Evolutionary conservation across 1,140 invertebrate species (phyloP).

Genomic region (Orussus abietinus): DNA sequence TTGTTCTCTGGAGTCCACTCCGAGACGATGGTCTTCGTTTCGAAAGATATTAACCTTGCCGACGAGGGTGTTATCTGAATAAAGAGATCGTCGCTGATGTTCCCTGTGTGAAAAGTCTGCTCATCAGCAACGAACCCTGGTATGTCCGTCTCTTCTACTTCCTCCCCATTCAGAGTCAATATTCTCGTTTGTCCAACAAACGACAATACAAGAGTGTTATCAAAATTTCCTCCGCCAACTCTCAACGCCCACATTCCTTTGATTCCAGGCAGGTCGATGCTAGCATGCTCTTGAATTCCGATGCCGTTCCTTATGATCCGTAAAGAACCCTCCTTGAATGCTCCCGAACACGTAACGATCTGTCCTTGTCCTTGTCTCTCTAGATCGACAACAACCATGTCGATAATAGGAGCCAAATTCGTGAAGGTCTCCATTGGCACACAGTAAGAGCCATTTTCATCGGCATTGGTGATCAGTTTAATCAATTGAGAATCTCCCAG

Average conservation of each 20-base stretch:
- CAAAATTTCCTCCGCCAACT: conserved; percentile 62
- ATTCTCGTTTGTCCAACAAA: conserved; percentile 94
- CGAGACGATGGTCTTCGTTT: conserved; percentile 65
- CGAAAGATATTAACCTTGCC: conserved; percentile 64
- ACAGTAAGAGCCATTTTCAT: conserved; percentile 87
- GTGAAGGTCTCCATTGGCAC: conserved; percentile 94
- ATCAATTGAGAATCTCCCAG: conserved; percentile 96
- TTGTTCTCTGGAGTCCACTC: conserved; percentile 78
- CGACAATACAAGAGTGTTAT: conserved; percentile 88
- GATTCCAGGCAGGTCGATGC: conserved; percentile 93
- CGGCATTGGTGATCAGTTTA: conserved; percentile 80
- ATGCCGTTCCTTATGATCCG: conserved; percentile 97
- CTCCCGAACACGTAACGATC: conserved; percentile 95
- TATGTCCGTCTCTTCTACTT: conserved; percentile 96
- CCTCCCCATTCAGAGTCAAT: conserved; percentile 84
- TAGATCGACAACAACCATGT: conserved; percentile 96
- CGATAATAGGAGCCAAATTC: conserved; percentile 94
- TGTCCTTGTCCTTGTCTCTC: conserved; percentile 97
- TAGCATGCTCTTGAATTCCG: conserved; percentile 96
- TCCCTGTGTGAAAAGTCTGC: conserved; percentile 91
- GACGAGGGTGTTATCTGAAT: conserved; percentile 75
- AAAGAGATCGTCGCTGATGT: conserved; percentile 80
- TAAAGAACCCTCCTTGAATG: conserved; percentile 95
- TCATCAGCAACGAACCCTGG: conserved; percentile 82
- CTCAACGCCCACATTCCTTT: conserved; percentile 96